A percentile compares a stretch with the other conserved stretches of the same genome.
Conservation (phyloP, 2,797 vertebrate species). For the Dicrostonyx torquatus region DNA sequence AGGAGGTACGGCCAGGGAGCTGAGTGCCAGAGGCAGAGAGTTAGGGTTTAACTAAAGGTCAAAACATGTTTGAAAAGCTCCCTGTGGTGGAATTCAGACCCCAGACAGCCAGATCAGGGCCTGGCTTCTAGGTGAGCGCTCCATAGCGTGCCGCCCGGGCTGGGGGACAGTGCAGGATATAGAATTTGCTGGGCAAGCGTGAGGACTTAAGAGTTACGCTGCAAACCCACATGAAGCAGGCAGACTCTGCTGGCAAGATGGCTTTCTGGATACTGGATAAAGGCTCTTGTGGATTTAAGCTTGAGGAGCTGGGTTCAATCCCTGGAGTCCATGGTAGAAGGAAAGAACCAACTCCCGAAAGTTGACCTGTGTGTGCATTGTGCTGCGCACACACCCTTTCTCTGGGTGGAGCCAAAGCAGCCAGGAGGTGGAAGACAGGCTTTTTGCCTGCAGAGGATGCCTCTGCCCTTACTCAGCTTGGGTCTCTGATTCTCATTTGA, state of each 20-base stretch:
- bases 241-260: not conserved
- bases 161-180: too few species aligned
- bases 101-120: not conserved
- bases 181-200: not conserved
- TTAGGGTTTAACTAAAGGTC: not conserved
- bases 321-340: not conserved
- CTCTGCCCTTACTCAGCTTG: not conserved
- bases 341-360: too few species aligned
- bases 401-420: not conserved
- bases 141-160: not conserved
- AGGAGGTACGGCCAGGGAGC: not conserved
- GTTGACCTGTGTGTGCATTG: not conserved
- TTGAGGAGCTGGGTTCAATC: not conserved
- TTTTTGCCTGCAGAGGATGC: not conserved
- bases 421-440: too few species aligned
- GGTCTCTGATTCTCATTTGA: not conserved
- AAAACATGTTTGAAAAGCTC: not conserved
- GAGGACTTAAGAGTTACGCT: not conserved
- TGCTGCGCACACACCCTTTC: not conserved
- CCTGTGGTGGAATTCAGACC: not conserved
- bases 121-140: not conserved
- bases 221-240: not conserved
- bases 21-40: not conserved
- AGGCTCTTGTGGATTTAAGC: not conserved
- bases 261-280: too few species aligned